Evolutionary conservation across 2,113 vertebrate species (phyloP).

Genomic region (Lepus europaeus): DNA sequence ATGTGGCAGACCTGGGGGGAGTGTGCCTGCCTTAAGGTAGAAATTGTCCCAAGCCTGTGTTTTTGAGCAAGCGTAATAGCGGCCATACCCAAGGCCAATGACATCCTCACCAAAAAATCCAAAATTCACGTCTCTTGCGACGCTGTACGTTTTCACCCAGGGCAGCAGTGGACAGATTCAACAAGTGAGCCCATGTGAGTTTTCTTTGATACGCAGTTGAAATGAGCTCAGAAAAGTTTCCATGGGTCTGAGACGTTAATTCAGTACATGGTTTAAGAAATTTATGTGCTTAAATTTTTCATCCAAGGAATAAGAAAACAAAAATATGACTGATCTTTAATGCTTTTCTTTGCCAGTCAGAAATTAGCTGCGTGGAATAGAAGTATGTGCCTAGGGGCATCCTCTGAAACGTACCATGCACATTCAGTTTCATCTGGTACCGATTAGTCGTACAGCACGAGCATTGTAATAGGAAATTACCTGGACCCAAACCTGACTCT

Average conservation of each 20-base stretch:
- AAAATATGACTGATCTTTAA: conserved; percentile 27
- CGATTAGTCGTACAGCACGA: conserved; percentile 44
- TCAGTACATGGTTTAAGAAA: conserved; percentile 23
- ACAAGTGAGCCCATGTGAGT: not conserved
- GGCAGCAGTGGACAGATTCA: not conserved
- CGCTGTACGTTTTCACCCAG: not conserved
- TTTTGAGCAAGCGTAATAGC: not conserved
- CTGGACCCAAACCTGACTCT: not conserved
- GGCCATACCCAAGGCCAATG: not conserved
- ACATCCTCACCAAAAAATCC: not conserved
- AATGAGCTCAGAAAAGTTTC: not conserved
- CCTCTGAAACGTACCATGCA: not conserved
- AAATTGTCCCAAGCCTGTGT: not conserved
- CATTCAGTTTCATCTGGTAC: conserved; percentile 48
- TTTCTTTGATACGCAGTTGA: not conserved
- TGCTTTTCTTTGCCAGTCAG: conserved; percentile 61
- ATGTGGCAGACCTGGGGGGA: not conserved
- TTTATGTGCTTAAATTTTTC: conserved; percentile 30
- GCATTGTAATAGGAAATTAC: conserved; percentile 5
- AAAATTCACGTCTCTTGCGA: not conserved
- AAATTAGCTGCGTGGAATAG: conserved; percentile 51
- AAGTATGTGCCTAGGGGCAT: conserved; percentile 28
- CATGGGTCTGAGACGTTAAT: conserved; percentile 21
- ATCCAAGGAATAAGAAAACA: conserved; percentile 54
- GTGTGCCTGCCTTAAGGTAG: not conserved